phyloP scores from a whole-genome alignment of 2,888 invertebrate species.

The Netelia inedita region DNA sequence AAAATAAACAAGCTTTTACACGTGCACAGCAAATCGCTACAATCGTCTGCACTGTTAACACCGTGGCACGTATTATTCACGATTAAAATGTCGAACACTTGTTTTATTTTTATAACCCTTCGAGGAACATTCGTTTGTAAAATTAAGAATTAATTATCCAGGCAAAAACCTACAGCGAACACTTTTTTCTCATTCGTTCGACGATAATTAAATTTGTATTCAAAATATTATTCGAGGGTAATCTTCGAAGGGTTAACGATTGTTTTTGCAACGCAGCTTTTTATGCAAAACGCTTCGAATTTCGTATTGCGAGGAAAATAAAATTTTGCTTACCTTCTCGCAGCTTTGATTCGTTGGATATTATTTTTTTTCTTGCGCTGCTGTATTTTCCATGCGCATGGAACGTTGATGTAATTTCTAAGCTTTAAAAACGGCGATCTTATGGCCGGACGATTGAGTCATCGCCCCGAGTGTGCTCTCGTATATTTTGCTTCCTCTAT shows the following conservation, averaged over 20 bases:
- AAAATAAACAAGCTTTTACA: constrained; percentile 45
- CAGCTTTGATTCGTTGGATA: neutral
- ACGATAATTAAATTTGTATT: neutral
- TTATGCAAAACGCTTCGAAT: neutral
- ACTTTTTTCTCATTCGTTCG: neutral
- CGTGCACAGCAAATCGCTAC: constrained; percentile 63
- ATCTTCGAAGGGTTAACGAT: neutral
- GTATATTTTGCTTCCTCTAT: too few relatives aligned
- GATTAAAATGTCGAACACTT: constrained; percentile 26
- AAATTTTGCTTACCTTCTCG: neutral
- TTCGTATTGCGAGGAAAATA: neutral
- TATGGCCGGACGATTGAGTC: neutral
- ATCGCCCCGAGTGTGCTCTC: neutral
- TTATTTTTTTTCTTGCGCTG: neutral
- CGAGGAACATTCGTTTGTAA: constrained; percentile 1
- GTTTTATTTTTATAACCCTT: constrained; percentile 31
- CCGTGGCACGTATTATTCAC: constrained; percentile 62
- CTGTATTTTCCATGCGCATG: neutral
- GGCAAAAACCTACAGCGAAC: too few relatives aligned
- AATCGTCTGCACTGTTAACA: constrained; percentile 64
- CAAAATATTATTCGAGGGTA: neutral
- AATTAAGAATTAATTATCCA: too few relatives aligned
- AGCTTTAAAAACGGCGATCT: neutral
- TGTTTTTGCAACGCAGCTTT: neutral
- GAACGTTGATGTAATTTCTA: neutral